phyloP scores from a whole-genome alignment of 2,888 invertebrate genomes.

The Ctena decussata region DNA sequence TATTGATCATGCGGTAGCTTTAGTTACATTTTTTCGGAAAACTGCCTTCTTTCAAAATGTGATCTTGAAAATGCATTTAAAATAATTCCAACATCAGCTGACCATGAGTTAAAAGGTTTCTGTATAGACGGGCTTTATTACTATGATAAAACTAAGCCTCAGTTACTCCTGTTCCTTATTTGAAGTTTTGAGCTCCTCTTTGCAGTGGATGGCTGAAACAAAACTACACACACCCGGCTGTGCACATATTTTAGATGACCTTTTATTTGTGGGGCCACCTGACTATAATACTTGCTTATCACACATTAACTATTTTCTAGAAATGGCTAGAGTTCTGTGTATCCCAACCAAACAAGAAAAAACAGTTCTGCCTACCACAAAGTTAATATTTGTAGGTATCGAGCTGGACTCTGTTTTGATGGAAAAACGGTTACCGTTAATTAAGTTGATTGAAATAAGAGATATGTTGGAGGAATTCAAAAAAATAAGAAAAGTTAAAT shows the following conservation, averaged over 20 bases:
- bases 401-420: constrained; percentile 45
- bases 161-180: constrained; percentile 35
- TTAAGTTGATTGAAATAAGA: constrained; percentile 43
- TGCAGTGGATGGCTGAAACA: too few relatives aligned
- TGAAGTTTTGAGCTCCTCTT: constrained; percentile 27
- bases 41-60: too few relatives aligned
- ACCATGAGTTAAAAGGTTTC: constrained; percentile 25
- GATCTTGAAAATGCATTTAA: constrained; percentile 25
- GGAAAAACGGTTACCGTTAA: too few relatives aligned
- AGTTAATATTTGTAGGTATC: constrained; percentile 25
- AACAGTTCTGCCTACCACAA: constrained; percentile 31
- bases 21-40: background rate
- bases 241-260: constrained; percentile 34
- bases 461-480: background rate
- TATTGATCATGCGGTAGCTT: background rate
- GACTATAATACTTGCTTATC: too few relatives aligned
- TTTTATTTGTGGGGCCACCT: too few relatives aligned
- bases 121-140: constrained; percentile 19
- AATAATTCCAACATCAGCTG: constrained; percentile 5
- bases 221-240: too few relatives aligned
- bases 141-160: constrained; percentile 21
- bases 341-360: constrained; percentile 41
- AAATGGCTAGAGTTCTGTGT: constrained; percentile 25
- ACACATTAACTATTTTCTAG: constrained; percentile 9
- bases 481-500: too few relatives aligned